Evolutionary conservation across 2,113 vertebrate genomes (phyloP), one percentile per base, ranked within the genome.

Genomic region (Pyxicephalus adspersus): DNA sequence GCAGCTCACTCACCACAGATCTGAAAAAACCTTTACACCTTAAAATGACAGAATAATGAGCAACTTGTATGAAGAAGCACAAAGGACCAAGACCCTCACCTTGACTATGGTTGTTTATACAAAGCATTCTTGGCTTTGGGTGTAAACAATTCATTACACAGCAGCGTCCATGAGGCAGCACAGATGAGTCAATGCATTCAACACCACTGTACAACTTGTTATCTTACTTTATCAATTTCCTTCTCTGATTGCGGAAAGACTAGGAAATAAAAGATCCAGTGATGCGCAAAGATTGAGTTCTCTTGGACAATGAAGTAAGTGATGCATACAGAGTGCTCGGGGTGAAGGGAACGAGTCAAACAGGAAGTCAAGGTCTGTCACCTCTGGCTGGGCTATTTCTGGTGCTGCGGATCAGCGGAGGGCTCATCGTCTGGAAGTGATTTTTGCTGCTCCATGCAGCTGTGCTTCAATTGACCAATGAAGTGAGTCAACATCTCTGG

Each of bases 401-500:
- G 74, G 60, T 26, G 23, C 22, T 13, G 58, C 5, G 76, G 61
- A 77, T 77, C 76, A 19, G 63, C 50, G 20, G 50, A 7, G 19
- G 61, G 61, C 23, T 65, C 75, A 77, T 23, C 22, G 50, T 34
- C 25, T 22, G 51, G 64, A 60, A 68, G 64, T 25, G 77, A 58
- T 70, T 25, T 64, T 22, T 64, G 58, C 22, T 70, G 54, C 28
- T 60, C 65, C 29, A 83, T 28, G 26, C 26, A 26, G 76, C n/a
- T 71, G 67, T 8, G 50, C 67, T 52, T 71, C 50, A 28, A 71
- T 71, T 28, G 67, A 26, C 76, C 65, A 65, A 66, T 65, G 61
- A 77, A 16, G 34, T 25, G 68, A 83, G 8, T 77, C 81, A 85
- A 80, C 67, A 84, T 70, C 66, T 20, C 67, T 7, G 25, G n/a